phyloP scores from a whole-genome alignment of 1,140 invertebrate genomes.

The Cotesia typhae region DNA sequence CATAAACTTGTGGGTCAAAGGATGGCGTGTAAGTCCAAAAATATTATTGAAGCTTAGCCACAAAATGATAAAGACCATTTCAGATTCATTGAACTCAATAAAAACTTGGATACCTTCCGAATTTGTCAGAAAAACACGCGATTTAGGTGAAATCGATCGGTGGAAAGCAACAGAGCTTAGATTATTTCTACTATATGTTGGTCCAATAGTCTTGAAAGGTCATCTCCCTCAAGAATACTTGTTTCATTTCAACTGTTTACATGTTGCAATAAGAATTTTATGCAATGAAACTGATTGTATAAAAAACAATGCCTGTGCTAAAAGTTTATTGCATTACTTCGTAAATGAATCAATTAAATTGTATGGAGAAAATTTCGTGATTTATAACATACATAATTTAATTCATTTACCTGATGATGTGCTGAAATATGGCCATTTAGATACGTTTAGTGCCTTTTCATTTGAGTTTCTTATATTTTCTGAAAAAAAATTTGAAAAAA shows the following conservation, averaged over 20 bases:
- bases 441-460: constrained; percentile 34
- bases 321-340: constrained; percentile 28
- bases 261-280: constrained; percentile 33
- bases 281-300: constrained; percentile 24
- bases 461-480: constrained; percentile 33
- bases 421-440: constrained; percentile 22
- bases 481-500: constrained; percentile 33
- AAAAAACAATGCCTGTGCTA: constrained; percentile 23
- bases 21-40: not conserved
- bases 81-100: constrained; percentile 31
- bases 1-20: constrained; percentile 48
- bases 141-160: constrained; percentile 21
- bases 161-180: constrained; percentile 38
- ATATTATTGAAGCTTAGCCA: too few relatives aligned
- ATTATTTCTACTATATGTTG: constrained; percentile 35
- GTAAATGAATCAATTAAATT: constrained; percentile 13
- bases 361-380: constrained; percentile 29
- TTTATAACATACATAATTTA: constrained; percentile 37
- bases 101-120: constrained; percentile 41
- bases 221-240: constrained; percentile 22
- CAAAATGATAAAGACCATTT: constrained; percentile 22
- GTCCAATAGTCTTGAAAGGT: constrained; percentile 23
- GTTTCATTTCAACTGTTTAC: constrained; percentile 33
- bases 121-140: constrained; percentile 38
- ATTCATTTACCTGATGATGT: constrained; percentile 37